Conservation (phyloP, 1,140 invertebrate species). For the Platorchestia sp. region DNA sequence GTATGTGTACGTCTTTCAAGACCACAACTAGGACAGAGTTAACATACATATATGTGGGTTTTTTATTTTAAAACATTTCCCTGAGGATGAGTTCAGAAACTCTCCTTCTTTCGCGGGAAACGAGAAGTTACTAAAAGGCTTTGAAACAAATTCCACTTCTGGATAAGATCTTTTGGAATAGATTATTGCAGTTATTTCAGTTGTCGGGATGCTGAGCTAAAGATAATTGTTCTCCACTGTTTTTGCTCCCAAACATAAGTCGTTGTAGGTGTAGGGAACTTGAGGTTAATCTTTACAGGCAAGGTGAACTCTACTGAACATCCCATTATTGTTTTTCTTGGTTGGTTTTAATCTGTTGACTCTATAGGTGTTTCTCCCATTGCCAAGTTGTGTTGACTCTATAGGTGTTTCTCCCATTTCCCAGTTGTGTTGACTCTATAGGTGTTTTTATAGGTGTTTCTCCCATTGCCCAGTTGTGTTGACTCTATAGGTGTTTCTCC, state of each 20-base stretch:
- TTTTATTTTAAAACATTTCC: no score
- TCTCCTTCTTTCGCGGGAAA: neutral
- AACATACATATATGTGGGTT: no score
- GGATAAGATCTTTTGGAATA: neutral
- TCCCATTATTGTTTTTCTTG: neutral
- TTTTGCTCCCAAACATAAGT: neutral
- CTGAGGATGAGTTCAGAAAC: neutral
- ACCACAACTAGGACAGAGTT: no score
- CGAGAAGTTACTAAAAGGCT: neutral
- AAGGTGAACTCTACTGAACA: neutral
- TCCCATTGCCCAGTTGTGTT: neutral
- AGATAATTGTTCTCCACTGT: no score
- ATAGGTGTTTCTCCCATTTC: neutral
- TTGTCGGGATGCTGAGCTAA: no score
- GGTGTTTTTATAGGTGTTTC: neutral
- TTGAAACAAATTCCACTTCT: neutral
- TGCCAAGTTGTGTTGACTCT: neutral
- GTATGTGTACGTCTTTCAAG: no score
- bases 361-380: neutral
- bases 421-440: neutral
- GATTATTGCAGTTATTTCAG: neutral
- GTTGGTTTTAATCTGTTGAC: neutral
- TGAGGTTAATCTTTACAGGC: neutral
- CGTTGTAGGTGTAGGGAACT: neutral
- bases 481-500: neutral